These are phyloP conservation scores for Cydia pomonella DNA, from an alignment of 1,140 invertebrate species.

Conservation along the genomic window DNA sequence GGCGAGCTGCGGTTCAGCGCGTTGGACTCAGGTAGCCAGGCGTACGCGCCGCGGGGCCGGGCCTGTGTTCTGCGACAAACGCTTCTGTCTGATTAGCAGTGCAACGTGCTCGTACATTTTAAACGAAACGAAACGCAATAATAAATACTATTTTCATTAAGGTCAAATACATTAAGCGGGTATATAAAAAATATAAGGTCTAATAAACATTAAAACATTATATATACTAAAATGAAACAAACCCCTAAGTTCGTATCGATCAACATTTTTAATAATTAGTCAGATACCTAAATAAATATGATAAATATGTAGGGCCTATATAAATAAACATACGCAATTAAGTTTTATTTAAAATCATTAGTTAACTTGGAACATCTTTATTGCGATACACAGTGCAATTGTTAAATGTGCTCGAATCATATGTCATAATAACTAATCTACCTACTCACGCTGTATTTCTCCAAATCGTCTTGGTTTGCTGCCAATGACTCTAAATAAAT, in stretches of 20 bases:
- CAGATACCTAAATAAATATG: no score
- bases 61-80: not conserved
- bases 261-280: no score
- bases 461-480: slow-evolving; percentile 53
- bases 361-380: not conserved
- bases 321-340: no score
- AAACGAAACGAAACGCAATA: no score
- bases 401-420: slow-evolving; percentile 52
- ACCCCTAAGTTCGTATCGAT: no score
- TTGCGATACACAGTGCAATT: not conserved
- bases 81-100: not conserved
- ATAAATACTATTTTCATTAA: no score
- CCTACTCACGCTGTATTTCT: slow-evolving; percentile 64
- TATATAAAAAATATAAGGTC: no score
- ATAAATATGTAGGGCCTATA: no score
- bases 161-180: no score
- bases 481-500: slow-evolving; percentile 66
- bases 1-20: not conserved
- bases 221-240: no score
- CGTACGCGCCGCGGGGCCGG: not conserved
- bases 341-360: not conserved
- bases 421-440: slow-evolving; percentile 67
- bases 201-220: no score
- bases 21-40: not conserved
- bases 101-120: not conserved